phyloP scores from a whole-genome alignment of 2,888 invertebrate species.

The Ennomos erosarius region DNA sequence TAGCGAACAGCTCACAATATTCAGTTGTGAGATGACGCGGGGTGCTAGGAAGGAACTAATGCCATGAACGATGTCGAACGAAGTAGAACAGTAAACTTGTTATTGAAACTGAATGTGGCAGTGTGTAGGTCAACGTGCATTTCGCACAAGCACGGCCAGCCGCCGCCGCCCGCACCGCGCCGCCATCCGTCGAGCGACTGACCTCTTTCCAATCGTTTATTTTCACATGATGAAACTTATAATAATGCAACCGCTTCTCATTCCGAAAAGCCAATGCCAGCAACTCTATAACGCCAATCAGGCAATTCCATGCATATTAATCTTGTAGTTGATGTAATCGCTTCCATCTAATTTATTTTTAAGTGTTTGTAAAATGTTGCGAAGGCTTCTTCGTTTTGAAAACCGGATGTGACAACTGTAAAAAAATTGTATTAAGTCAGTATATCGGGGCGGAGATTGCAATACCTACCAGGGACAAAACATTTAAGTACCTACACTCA shows the following conservation, averaged over 20 bases:
- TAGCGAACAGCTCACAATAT: constrained; percentile 1
- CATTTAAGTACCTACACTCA: no score
- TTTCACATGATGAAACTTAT: constrained; percentile 15
- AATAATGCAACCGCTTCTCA: constrained; percentile 15
- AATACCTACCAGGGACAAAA: constrained; percentile 20
- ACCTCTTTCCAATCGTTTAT: constrained; percentile 46
- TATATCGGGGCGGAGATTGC: constrained; percentile 16
- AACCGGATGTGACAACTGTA: constrained; percentile 28
- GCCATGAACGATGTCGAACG: constrained; percentile 6
- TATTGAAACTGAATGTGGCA: constrained; percentile 49
- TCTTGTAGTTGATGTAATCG: constrained; percentile 24
- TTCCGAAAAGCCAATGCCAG: constrained; percentile 26
- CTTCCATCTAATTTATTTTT: constrained; percentile 29
- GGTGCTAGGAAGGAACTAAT: no score
- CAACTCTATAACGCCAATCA: constrained; percentile 22
- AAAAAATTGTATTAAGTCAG: constrained; percentile 12
- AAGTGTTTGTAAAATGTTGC: constrained; percentile 35
- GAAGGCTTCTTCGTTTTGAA: constrained; percentile 29
- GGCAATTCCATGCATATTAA: constrained; percentile 34
- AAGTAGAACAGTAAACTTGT: constrained; percentile 35
- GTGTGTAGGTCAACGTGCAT: constrained; percentile 54
- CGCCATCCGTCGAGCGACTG: constrained; percentile 32
- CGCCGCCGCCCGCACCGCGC: constrained; percentile 19
- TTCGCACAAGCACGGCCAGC: constrained; percentile 42
- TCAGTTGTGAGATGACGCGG: no score